Evolutionary conservation across 2,888 invertebrate genomes (phyloP).

Genomic region (Tetheella fluctuosa): DNA sequence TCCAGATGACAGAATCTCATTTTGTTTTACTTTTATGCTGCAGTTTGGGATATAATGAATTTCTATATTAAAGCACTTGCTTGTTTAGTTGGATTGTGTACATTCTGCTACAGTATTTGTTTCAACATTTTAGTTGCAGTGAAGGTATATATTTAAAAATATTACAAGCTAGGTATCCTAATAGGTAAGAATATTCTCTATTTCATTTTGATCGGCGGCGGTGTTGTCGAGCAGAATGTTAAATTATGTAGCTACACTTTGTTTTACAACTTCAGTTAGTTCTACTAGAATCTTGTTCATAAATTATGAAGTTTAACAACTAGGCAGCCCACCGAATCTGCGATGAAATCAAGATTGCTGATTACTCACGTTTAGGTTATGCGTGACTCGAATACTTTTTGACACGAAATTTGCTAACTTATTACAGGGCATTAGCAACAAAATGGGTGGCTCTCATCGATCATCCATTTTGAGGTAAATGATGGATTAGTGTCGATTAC

Average conservation of each 20-base stretch:
- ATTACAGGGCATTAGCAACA: conserved; percentile 14
- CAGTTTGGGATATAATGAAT: conserved; percentile 28
- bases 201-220: background rate
- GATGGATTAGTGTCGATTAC: conserved; percentile 44
- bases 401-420: conserved; percentile 11
- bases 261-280: conserved; percentile 27
- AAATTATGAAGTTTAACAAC: conserved; percentile 37
- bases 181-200: background rate
- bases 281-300: conserved; percentile 26
- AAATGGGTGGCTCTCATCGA: conserved; percentile 18
- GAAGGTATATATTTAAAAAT: too few relatives aligned
- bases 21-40: conserved; percentile 29
- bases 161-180: too few relatives aligned
- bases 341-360: conserved; percentile 27
- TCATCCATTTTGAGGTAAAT: conserved; percentile 25
- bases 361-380: background rate
- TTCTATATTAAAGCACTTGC: conserved; percentile 20
- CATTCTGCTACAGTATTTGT: background rate
- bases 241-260: conserved; percentile 19
- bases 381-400: conserved; percentile 8
- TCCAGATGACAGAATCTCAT: conserved; percentile 24
- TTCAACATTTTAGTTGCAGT: background rate
- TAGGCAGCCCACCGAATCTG: conserved; percentile 10
- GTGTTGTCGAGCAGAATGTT: background rate
- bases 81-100: background rate